Evolutionary conservation across 2,113 vertebrate species (phyloP), one percentile per base, ranked within the genome.

Genomic region (Leucosticte australis): DNA sequence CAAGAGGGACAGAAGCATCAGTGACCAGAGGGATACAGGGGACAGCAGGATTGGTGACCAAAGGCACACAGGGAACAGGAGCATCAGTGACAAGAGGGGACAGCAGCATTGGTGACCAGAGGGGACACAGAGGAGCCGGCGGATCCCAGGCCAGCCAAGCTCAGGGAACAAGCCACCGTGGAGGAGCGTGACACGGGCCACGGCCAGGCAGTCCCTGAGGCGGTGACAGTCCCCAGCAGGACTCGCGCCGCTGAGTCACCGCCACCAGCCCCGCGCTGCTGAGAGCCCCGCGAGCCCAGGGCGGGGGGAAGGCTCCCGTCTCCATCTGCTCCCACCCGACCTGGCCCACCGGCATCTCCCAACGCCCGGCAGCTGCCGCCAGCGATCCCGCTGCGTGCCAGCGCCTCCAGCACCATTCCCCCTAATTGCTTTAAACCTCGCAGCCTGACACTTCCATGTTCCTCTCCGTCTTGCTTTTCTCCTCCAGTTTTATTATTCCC

Each of bases 401-500:
- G 94, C 60, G 52, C 94, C 94, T 84, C 41, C 9, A 63, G 82
- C 71, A 75, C 85, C 86, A 52, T 76, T 91, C 91, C 41, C 91
- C 87, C 62, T 95, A 92, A 96, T 90, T 91, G 97, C 97, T 95
- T 79, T 37, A 39, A 82, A 95, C 83, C 94, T 92, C 96, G 33
- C 69, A 84, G 93, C 77, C 95, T 88, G 87, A 96, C 96, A 96
- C 96, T 96, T 95, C 95, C 91, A 53, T 41, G 71, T 92, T 92
- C 93, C 90, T 93, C 81, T 83, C 90, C 9, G 23, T 17, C 85
- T 82, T 1, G 56, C 75, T 60, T 53, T 64, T 64, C 63, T 75
- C 89, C 57, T 71, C 65, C 11, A 3, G 0, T 68, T 85, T 89
- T 56, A 74, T 60, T 50, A 28, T 27, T 59, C 67, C 70, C 65